Conservation (phyloP, 2,113 vertebrate genomes). For the Quiscalus mexicanus region DNA sequence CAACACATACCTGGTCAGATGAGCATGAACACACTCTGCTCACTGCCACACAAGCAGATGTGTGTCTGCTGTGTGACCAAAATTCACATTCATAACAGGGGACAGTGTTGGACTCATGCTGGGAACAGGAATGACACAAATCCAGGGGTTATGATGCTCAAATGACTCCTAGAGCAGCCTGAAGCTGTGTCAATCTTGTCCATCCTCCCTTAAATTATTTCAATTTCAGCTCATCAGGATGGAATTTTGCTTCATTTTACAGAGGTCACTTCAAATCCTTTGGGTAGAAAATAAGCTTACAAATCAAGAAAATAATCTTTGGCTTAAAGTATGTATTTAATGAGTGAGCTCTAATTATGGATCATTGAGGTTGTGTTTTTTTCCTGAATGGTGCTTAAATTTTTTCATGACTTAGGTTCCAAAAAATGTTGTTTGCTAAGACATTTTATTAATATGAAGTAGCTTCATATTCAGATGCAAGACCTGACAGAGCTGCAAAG, state of each 20-base stretch:
- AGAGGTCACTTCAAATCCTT: background rate
- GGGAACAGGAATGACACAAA: background rate
- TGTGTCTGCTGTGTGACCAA: background rate
- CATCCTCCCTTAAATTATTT: background rate
- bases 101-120: background rate
- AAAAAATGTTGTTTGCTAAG: background rate
- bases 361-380: rapidly evolving
- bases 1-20: rapidly evolving
- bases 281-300: rapidly evolving
- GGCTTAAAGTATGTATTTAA: background rate
- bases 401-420: background rate
- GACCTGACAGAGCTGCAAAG: background rate
- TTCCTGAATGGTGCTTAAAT: background rate
- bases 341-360: background rate
- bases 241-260: background rate
- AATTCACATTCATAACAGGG: background rate
- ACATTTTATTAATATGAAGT: background rate
- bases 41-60: background rate
- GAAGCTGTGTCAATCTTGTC: background rate
- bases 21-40: rapidly evolving
- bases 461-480: background rate
- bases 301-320: background rate
- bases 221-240: background rate
- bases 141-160: background rate
- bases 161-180: background rate